These are phyloP conservation scores for Crotalus tigris DNA, from an alignment of 2,113 vertebrate species.

Conservation along the genomic window DNA sequence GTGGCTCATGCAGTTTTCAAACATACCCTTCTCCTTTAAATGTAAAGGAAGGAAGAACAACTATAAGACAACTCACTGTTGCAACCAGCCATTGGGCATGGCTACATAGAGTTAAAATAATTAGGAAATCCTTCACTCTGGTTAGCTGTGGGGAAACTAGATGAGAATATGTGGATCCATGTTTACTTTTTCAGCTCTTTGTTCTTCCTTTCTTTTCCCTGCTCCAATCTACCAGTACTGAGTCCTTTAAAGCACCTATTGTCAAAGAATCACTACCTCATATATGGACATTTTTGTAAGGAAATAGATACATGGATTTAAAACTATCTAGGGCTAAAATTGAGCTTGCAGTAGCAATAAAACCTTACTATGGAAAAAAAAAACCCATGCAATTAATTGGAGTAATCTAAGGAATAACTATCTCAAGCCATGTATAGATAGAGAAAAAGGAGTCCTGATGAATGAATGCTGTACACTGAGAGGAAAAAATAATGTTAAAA, in stretches of 20 bases:
- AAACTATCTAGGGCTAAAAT: background rate
- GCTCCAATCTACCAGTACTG: background rate
- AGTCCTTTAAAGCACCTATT: conserved; percentile 28
- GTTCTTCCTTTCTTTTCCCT: no score
- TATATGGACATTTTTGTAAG: background rate
- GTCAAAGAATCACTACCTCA: background rate
- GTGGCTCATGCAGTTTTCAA: conserved; percentile 18
- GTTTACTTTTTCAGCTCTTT: background rate
- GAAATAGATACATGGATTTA: background rate
- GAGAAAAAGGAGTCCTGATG: background rate
- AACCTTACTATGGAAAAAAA: background rate
- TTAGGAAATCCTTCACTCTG: conserved; percentile 20
- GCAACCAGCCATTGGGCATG: conserved; percentile 27
- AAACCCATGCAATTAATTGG: background rate
- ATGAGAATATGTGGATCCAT: background rate
- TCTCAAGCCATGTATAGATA: background rate
- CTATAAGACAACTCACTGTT: background rate
- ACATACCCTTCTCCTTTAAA: background rate
- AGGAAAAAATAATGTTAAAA: background rate
- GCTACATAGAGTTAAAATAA: conserved; percentile 4
- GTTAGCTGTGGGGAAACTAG: conserved; percentile 12
- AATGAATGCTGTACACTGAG: background rate
- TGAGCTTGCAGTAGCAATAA: background rate
- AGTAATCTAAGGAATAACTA: background rate
- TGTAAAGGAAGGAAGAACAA: background rate